Evolutionary conservation across 2,888 invertebrate species (phyloP).

Genomic region (Mechanitis messenoides): DNA sequence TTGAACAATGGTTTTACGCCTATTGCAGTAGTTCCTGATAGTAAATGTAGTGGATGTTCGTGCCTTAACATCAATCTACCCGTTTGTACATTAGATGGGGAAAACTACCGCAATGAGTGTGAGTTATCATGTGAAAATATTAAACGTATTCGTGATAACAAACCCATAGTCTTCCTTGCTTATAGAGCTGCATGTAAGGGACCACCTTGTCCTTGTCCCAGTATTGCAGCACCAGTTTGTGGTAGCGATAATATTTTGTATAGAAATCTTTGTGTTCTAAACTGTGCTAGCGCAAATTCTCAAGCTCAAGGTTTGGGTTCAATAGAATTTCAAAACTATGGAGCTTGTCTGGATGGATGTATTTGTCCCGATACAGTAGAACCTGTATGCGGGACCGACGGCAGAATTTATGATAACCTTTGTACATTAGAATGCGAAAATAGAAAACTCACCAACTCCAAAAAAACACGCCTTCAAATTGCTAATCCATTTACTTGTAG

Average conservation of each 20-base stretch:
- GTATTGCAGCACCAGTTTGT: slow-evolving; percentile 31
- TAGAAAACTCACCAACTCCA: slow-evolving; percentile 15
- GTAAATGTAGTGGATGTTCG: slow-evolving; percentile 26
- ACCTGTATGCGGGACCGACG: slow-evolving; percentile 32
- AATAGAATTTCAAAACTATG: slow-evolving; percentile 29
- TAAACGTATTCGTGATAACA: slow-evolving; percentile 21
- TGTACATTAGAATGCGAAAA: slow-evolving; percentile 33
- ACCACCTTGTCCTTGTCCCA: slow-evolving; percentile 27
- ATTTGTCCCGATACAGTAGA: slow-evolving; percentile 25
- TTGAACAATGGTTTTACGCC: slow-evolving; percentile 10
- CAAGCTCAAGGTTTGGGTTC: slow-evolving; percentile 17
- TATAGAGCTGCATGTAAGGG: slow-evolving; percentile 32
- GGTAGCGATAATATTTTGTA: slow-evolving; percentile 33
- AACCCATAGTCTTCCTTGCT: slow-evolving; percentile 28
- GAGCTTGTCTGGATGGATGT: slow-evolving; percentile 27
- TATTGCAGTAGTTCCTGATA: slow-evolving; percentile 12
- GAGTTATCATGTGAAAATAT: slow-evolving; percentile 33
- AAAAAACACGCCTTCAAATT: slow-evolving; percentile 14
- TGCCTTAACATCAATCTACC: slow-evolving; percentile 32
- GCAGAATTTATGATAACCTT: slow-evolving; percentile 27
- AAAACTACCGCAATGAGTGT: slow-evolving; percentile 34
- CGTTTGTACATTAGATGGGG: slow-evolving; percentile 42
- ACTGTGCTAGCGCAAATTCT: slow-evolving; percentile 26
- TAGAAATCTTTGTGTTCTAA: slow-evolving; percentile 33
- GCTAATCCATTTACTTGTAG: slow-evolving; percentile 23